These are phyloP conservation scores for Helicoverpa armigera DNA, from an alignment of 1,140 invertebrate genomes.

Conservation along the genomic window DNA sequence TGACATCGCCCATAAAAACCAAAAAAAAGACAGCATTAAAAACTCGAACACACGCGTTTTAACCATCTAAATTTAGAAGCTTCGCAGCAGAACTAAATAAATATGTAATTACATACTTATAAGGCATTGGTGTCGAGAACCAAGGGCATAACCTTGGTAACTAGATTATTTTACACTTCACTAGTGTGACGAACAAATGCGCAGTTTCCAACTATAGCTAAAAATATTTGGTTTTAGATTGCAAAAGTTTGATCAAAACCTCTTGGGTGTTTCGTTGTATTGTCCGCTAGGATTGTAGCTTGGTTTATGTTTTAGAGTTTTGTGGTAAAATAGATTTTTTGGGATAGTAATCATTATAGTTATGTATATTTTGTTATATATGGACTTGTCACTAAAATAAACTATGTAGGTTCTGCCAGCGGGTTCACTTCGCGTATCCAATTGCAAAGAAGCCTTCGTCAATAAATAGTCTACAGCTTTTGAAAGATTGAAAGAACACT, in stretches of 20 bases:
- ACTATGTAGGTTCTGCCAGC: too few species aligned
- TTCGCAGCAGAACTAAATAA: constrained; percentile 30
- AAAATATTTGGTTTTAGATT: constrained; percentile 29
- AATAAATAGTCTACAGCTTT: too few species aligned
- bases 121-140: constrained; percentile 48
- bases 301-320: too few species aligned
- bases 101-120: constrained; percentile 59
- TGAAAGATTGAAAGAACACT: too few species aligned
- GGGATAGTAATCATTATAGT: too few species aligned
- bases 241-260: neutral
- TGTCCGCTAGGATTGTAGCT: too few species aligned
- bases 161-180: constrained; percentile 39
- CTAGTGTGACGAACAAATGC: constrained; percentile 30
- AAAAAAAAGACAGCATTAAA: too few species aligned
- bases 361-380: too few species aligned
- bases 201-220: neutral
- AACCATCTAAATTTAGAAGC: constrained; percentile 31
- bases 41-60: neutral
- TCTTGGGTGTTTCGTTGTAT: neutral
- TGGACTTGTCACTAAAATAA: too few species aligned
- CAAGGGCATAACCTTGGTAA: constrained; percentile 61
- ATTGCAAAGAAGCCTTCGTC: too few species aligned
- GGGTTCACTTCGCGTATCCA: too few species aligned
- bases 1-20: too few species aligned
- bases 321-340: neutral